Base-by-base conservation (phyloP, 2,888 invertebrate genomes). In the Aporophyla nigra region DNA sequence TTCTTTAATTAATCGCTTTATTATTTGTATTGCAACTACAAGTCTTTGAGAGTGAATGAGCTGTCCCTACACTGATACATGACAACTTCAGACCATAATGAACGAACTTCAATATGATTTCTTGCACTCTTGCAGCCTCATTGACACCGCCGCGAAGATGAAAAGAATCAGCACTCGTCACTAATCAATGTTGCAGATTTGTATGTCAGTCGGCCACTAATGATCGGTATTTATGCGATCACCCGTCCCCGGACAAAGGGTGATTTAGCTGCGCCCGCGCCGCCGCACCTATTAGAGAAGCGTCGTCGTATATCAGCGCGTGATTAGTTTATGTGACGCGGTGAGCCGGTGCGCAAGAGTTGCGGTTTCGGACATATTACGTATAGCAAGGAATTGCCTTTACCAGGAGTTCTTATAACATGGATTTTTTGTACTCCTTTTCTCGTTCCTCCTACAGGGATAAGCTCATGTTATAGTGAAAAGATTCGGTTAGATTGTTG, bases 271-370 rank as follows among this genome's bases (percentile, higher is more conserved):
- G 77, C 73, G 82, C 82, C 66, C 12, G 85, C 82, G 72, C 83
- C 81, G 75, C 87, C 74, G 69, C 89, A 86, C 86, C 89, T 88
- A 90, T 92, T 90, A 91, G 91, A 72, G 86, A 73, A 76, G 84
- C 89, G 93, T 92, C 92, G 86, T 74, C 91, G 83, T 94, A 89
- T 89, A 90, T 95, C 93, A 93, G 71, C 78, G 61, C 63, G 81
- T 91, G 94, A 94, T 94, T 92, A 93, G 93, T 94, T 94, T 94
- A 94, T 92, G 93, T 87, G 93, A 92, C 91, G 82, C 67, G 79
- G 79, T 78, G 83, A 86, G 87, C 83, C 86, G 84, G 78, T 83
- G 83, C 84, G 78, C 80, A 61, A 82, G 82, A 82, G 75, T 82
- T 89, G 86, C 80, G 84, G 87, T 87, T 74, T 74, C 33, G 76